phyloP scores from a whole-genome alignment of 2,113 vertebrate species.

The Thalassarche chlororhynchos region DNA sequence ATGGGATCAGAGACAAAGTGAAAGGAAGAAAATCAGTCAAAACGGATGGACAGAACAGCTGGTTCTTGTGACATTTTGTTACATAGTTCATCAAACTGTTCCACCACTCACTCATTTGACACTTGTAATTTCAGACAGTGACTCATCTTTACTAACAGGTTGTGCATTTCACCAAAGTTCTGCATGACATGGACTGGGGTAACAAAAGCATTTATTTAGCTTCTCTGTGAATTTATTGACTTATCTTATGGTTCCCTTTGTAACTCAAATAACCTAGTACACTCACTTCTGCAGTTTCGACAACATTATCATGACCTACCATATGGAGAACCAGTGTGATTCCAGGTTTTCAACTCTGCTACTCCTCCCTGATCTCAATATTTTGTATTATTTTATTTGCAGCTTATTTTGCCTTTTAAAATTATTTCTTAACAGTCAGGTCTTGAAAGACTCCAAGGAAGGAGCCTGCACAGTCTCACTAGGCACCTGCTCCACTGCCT shows the following conservation, averaged over 20 bases:
- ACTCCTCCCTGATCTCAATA: fast-evolving
- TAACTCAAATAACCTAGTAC: background rate
- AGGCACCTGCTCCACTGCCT: background rate
- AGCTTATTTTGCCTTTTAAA: background rate
- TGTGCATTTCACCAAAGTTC: background rate
- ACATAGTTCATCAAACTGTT: background rate
- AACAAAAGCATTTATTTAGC: background rate
- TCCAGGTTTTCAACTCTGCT: background rate
- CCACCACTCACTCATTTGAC: background rate
- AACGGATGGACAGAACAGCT: background rate
- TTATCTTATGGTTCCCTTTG: background rate
- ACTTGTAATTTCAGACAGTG: background rate
- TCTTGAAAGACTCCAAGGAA: background rate
- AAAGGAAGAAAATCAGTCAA: background rate
- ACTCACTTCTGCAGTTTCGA: background rate
- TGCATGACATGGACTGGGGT: background rate
- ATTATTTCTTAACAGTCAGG: background rate
- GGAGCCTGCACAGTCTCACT: background rate
- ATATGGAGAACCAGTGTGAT: background rate
- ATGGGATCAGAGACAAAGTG: background rate
- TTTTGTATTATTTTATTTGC: background rate
- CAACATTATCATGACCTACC: background rate
- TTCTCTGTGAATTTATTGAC: background rate
- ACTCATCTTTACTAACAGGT: background rate
- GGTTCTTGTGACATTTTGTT: background rate